phyloP scores from a whole-genome alignment of 2,797 vertebrate genomes.

The Xerus rutilus region DNA sequence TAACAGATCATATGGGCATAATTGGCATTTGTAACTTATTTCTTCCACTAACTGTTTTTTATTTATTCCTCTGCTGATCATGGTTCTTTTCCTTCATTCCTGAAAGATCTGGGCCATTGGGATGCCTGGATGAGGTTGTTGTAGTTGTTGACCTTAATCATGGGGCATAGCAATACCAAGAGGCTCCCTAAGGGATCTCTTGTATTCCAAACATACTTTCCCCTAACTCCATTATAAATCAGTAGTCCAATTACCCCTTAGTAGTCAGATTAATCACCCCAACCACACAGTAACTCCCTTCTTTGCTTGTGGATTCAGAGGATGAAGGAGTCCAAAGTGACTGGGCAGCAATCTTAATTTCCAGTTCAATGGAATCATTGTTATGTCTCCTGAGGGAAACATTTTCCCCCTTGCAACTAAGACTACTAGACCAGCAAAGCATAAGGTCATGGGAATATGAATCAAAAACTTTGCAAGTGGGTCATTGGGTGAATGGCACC shows the following conservation, averaged over 20 bases:
- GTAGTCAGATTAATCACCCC: neutral
- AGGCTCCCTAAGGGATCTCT: neutral
- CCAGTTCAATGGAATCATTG: neutral
- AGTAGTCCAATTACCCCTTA: neutral
- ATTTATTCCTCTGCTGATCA: neutral
- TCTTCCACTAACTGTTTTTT: neutral
- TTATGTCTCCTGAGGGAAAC: neutral
- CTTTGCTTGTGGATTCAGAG: neutral
- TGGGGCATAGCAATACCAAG: neutral
- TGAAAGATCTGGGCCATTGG: neutral
- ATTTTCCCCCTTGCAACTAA: neutral
- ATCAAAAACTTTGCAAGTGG: neutral
- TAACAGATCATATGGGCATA: neutral
- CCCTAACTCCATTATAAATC: neutral
- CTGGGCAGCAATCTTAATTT: neutral
- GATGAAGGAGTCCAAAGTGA: neutral
- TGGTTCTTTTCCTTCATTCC: neutral
- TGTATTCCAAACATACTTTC: neutral
- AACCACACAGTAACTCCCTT: neutral
- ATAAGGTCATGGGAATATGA: constrained; percentile 42
- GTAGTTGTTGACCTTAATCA: neutral
- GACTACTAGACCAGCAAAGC: neutral
- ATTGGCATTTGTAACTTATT: neutral
- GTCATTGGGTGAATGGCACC: neutral
- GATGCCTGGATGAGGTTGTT: neutral